phyloP scores from a whole-genome alignment of 2,888 invertebrate species.

The Trichogramma evanescens region DNA sequence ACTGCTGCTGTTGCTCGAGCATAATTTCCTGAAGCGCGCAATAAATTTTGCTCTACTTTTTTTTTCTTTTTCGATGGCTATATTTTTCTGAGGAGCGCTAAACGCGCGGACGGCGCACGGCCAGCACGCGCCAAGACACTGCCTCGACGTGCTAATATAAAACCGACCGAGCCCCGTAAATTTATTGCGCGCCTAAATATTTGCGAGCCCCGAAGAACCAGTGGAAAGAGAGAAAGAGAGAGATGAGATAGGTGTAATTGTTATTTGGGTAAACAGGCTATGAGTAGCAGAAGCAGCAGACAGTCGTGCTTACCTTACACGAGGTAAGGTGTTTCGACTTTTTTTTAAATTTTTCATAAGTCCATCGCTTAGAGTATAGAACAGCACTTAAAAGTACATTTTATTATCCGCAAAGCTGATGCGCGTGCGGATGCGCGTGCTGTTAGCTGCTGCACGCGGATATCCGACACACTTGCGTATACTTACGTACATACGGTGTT shows the following conservation, averaged over 20 bases:
- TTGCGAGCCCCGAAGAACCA: no score
- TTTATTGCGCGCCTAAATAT: not conserved
- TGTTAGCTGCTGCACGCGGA: no score
- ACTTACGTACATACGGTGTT: no score
- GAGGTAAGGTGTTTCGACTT: not conserved
- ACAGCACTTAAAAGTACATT: no score
- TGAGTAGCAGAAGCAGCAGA: no score
- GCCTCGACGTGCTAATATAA: not conserved
- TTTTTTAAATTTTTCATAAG: not conserved
- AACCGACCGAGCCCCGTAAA: not conserved
- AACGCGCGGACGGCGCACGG: no score
- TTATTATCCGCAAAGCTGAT: no score
- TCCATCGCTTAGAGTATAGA: not conserved
- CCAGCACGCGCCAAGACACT: not conserved
- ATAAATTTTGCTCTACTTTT: constrained; percentile 7
- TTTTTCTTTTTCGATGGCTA: no score
- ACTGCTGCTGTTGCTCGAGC: not conserved
- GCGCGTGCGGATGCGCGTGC: no score
- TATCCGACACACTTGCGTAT: no score
- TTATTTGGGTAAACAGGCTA: constrained; percentile 2
- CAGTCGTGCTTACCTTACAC: no score
- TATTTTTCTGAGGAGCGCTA: no score
- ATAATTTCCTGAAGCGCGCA: constrained; percentile 13
- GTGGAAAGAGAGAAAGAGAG: not conserved
- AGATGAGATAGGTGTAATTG: not conserved